Base-by-base conservation (phyloP, 2,797 vertebrate genomes). In the Alectoris magna region DNA sequence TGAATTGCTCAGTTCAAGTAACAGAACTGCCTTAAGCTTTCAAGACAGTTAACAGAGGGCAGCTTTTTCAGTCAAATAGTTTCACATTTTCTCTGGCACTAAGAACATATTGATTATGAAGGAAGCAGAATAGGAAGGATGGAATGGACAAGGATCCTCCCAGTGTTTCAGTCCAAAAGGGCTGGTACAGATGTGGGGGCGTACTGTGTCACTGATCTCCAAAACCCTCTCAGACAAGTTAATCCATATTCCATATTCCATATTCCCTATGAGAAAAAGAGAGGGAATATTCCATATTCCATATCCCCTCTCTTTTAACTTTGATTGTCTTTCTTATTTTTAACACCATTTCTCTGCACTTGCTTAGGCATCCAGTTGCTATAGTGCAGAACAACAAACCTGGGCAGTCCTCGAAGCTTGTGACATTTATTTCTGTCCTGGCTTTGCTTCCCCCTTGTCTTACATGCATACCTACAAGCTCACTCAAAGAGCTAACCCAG, bases 1-100 rank as follows among this genome's bases (percentile, higher is more conserved):
- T 90, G 93, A 92, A 75, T 84, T 88, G 39, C 81, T 97, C 84
- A 70, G 48, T 92, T 93, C 94, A 85, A 70, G 49, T 87, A 34
- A 73, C 46, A 43, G 92, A 95, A 71, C 49, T 89, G 49, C 70
- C 36, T 95, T 74, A 89, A 67, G 58, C 24, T 49, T 27, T 76
- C 43, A 58, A 73, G 31, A 7, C 11, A 87, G 62, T 76, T 53
- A 80, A n/a, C 19, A 36, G 4, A 41, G 62, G 71, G 34, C 63
- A 87, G 36, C 3, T 62, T 71, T 83, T 80, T 91, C 22, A 58
- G 58, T 73, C 66, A 55, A 77, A 63, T 12, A 9, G 16, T 86
- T 97, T 91, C 53, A 36, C 63, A 10, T 26, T 66, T 92, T 81
- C 21, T 63, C 64, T 82, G 43, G 60, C 12, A 67, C 17, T 7